Base-by-base conservation (phyloP, 2,888 invertebrate genomes). In the Drosophila siamana region DNA sequence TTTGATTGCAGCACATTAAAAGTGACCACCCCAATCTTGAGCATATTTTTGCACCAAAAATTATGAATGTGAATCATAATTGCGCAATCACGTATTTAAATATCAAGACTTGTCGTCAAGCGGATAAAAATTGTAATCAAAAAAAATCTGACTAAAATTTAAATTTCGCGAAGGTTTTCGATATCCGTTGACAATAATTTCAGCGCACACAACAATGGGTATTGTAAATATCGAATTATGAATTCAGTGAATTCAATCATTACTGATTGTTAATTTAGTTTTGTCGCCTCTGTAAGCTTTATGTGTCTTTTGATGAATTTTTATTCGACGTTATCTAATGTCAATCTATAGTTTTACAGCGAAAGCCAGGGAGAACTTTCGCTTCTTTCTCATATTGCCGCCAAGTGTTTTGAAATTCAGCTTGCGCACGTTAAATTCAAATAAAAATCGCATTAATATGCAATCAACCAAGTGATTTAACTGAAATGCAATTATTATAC, bases 361-460 rank as follows among this genome's bases (percentile, higher is more conserved):
- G 9, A 30, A 9, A 22, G 22, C 13, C 50, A 11, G 24, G 36
- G 22, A 13, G 24, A 24, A 38, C 41, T 19, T 30, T 41, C 28
- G 16, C 16, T 52, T 40, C 22, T 28, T 26, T 38, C 40, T 5
- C 50, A 38, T 5, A 26, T 52, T 3, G 24, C n/a, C 2, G n/a
- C n/a, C 43, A 44, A 22, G 28, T 33, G 54, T 50, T 85, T 85
- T 80, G 56, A 44, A 57, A 80, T 85, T 78, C 86, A 47, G 33
- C 59, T 65, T 65, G 62, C 57, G 57, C 78, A 73, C 69, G 66
- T 71, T 56, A 46, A 57, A 61, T 60, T 69, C 36, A 47, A 46
- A 61, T 36, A 54, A 47, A 50, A 50, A 71, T 47, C 44, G 57
- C 64, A 78, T 85, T 84, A 66, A 80, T 81, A 85, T 85, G 85